Evolutionary conservation across 2,797 vertebrate genomes (phyloP).

Genomic region (Hyperoplus immaculatus): DNA sequence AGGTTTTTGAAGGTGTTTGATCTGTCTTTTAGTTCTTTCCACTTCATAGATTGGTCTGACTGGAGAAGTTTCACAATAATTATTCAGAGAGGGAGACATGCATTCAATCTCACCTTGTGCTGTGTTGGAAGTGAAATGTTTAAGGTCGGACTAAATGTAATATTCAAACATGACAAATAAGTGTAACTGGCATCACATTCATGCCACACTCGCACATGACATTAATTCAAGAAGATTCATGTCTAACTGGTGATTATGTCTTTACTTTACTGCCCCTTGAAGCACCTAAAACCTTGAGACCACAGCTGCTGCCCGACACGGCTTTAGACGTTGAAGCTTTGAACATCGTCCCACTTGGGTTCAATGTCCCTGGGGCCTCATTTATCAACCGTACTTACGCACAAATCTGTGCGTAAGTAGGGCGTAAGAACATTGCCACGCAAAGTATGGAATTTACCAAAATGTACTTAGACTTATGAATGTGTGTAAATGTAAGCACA

Average conservation of each 20-base stretch:
- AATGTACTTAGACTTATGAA: no score
- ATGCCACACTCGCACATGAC: neutral
- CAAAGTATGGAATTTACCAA: no score
- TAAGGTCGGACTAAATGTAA: neutral
- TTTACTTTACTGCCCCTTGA: neutral
- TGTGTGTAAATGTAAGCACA: no score
- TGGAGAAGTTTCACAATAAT: neutral
- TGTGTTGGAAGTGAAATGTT: slow-evolving; percentile 12
- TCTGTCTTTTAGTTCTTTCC: neutral
- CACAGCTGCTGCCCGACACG: no score
- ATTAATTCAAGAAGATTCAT: neutral
- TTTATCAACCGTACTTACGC: no score
- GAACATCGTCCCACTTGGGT: no score
- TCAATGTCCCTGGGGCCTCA: no score
- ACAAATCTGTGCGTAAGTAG: no score
- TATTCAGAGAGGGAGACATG: neutral
- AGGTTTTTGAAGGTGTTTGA: neutral
- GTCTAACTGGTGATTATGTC: neutral
- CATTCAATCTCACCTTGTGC: slow-evolving; percentile 3
- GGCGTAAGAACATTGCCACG: no score
- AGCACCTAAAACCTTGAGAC: no score
- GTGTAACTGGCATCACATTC: neutral
- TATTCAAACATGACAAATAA: neutral
- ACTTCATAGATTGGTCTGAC: neutral
- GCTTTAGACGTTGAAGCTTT: no score